Percentiles rank a stretch among this genome's conserved stretches.
phyloP scores from a whole-genome alignment of 2,113 vertebrate species.

The Myotis davidii region DNA sequence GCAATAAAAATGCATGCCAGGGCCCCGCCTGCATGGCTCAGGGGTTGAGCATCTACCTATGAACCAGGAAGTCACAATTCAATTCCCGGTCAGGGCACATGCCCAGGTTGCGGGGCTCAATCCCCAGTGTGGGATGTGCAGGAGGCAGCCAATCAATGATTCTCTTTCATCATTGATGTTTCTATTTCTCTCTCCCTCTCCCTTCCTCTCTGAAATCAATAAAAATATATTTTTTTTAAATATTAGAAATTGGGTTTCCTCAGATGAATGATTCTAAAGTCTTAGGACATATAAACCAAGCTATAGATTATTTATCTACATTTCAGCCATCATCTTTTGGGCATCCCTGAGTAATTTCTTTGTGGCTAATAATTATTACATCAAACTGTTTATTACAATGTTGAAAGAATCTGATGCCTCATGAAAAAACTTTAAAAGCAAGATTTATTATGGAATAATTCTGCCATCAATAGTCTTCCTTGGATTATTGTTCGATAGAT shows the following conservation, averaged over 20 bases:
- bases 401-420: conserved; percentile 51
- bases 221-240: too few relatives aligned
- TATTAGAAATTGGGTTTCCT: conserved; percentile 22
- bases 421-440: conserved; percentile 58
- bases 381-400: conserved; percentile 35
- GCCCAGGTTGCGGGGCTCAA: too few relatives aligned
- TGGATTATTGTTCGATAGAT: neutral
- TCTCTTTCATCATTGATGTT: too few relatives aligned
- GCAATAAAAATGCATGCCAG: neutral
- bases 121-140: too few relatives aligned
- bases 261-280: conserved; percentile 21
- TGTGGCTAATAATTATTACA: conserved; percentile 66
- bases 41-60: too few relatives aligned
- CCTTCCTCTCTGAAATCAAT: too few relatives aligned
- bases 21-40: too few relatives aligned
- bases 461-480: neutral
- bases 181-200: too few relatives aligned
- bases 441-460: conserved; percentile 6
- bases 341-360: conserved; percentile 45
- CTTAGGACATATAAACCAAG: conserved; percentile 61
- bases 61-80: too few relatives aligned
- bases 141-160: too few relatives aligned
- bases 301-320: conserved; percentile 40
- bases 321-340: conserved; percentile 58
- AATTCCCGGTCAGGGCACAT: too few relatives aligned